A percentile compares a stretch with the other conserved stretches of the same genome.
phyloP scores from a whole-genome alignment of 2,888 invertebrate species.

The Macrosiphum euphorbiae region DNA sequence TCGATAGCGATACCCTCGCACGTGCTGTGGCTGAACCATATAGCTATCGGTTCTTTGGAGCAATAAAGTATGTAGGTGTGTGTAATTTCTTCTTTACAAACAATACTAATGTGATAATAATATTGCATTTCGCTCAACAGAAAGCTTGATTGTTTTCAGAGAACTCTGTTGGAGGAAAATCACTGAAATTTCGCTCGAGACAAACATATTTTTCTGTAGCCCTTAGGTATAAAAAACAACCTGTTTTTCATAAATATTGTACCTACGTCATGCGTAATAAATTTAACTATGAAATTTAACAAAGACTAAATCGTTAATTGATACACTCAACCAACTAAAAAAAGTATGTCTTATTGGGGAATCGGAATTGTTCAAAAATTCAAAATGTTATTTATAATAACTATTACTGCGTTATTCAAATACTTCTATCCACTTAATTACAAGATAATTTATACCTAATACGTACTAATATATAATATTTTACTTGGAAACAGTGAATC shows the following conservation, averaged over 20 bases:
- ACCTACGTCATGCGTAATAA: background rate
- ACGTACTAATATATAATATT: background rate
- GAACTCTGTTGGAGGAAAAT: background rate
- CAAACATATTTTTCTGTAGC: background rate
- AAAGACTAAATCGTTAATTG: background rate
- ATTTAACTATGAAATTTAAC: background rate
- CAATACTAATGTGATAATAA: background rate
- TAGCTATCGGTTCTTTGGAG: background rate
- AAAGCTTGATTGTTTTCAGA: background rate
- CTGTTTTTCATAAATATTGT: background rate
- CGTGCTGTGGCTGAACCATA: background rate
- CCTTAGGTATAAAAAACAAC: background rate
- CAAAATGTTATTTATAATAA: too few species aligned
- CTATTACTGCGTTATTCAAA: too few species aligned
- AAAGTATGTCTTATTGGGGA: background rate
- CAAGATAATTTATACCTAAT: background rate
- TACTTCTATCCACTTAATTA: background rate
- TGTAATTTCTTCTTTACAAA: background rate
- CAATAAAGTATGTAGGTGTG: background rate
- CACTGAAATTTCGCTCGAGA: background rate
- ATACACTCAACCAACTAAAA: background rate
- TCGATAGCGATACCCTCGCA: background rate
- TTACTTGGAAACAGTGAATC: background rate
- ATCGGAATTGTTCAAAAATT: background rate
- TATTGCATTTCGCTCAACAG: background rate